Evolutionary conservation across 2,113 vertebrate genomes (phyloP).

Genomic region (Natator depressus): DNA sequence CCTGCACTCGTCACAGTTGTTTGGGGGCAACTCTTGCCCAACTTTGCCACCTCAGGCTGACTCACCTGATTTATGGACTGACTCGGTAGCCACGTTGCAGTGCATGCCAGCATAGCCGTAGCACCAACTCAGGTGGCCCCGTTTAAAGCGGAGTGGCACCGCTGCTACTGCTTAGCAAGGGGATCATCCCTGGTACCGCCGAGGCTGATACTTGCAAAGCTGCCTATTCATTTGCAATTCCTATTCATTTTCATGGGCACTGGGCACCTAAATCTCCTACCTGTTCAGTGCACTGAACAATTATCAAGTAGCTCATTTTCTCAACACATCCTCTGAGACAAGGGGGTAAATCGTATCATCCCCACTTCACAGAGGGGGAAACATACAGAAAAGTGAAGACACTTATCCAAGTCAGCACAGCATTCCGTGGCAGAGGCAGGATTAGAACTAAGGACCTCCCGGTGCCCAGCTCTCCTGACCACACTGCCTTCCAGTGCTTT

Average conservation of each 20-base stretch:
- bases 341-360: not conserved
- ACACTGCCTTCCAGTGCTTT: not conserved
- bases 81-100: not conserved
- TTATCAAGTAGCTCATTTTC: not conserved
- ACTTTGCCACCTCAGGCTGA: slow-evolving; percentile 5
- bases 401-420: not conserved
- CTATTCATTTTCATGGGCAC: not conserved
- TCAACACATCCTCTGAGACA: not conserved
- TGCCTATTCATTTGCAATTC: not conserved
- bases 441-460: not conserved
- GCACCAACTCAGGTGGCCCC: not conserved
- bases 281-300: not conserved
- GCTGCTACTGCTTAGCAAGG: not conserved
- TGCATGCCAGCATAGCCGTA: not conserved
- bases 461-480: not conserved
- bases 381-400: not conserved
- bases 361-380: not conserved
- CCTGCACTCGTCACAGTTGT: not conserved
- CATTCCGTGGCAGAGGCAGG: rapidly evolving
- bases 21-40: slow-evolving; percentile 25
- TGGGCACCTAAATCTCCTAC: not conserved
- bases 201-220: not conserved
- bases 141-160: not conserved
- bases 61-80: not conserved
- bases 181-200: not conserved